Base-by-base conservation (phyloP, 1,140 invertebrate species). In the Drosophila repleta region DNA sequence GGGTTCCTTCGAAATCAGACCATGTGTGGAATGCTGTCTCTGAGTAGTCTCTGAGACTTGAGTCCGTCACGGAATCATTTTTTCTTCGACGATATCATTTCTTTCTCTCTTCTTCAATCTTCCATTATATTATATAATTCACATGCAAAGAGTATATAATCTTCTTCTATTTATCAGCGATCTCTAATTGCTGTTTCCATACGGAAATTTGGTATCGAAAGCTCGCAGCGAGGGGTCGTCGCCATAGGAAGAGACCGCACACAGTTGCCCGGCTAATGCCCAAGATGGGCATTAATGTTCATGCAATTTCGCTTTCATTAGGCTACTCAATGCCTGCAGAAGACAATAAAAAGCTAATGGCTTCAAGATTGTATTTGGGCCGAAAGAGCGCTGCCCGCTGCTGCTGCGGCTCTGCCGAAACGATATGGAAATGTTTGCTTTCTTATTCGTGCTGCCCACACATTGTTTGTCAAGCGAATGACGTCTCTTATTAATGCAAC, bases 281-380 rank as follows among this genome's bases (percentile, higher is more conserved):
- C 70, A 78, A 82, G 15, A 79, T 82, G 79, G 64, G 2, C 64
- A n/a, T 75, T 81, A 75, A 71, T 81, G 74, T 78, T 64, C 71
- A 64, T 72, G 78, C 65, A 85, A 87, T 87, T 87, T 75, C 66
- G 41, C 60, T 67, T 58, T 73, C 69, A 87, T 87, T 87, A 41
- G 51, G 49, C 53, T 72, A 56, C 66, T 67, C 41, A 65, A 63
- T 58, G 48, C 15, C 39, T 63, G 49, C 41, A 35, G 45, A 32
- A 20, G 32, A 41, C 55, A 46, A 55, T 24, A n/a, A n/a, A 46
- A 41, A 39, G 10, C 24, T 52, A 63, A 63, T 63, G 61, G 24
- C n/a, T 51, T 43, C 17, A 10, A 53, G 26, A 35, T 55, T 29
- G 26, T 17, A 55, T 43, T 18, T 45, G 53, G 39, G n/a, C 39